Conservation (phyloP, 2,888 invertebrate species). For the Acleris holmiana region DNA sequence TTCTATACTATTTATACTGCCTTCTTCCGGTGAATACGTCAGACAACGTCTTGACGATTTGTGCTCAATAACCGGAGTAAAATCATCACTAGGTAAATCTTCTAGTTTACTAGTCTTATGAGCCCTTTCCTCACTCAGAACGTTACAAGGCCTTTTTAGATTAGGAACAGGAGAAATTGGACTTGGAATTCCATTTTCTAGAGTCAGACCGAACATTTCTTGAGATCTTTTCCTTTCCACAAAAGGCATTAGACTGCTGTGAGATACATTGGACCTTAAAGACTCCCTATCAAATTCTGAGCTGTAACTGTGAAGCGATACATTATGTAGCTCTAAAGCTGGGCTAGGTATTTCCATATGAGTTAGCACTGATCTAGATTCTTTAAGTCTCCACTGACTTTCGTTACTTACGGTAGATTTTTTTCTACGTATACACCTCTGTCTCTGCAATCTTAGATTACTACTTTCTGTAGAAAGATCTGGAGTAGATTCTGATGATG, state of each 20-base stretch:
- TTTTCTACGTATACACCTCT: slow-evolving; percentile 84
- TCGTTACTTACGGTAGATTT: slow-evolving; percentile 76
- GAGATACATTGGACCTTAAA: slow-evolving; percentile 66
- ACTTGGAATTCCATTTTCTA: slow-evolving; percentile 81
- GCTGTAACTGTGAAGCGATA: slow-evolving; percentile 63
- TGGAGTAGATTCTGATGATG: slow-evolving; percentile 71
- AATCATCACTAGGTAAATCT: slow-evolving; percentile 64
- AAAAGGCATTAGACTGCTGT: slow-evolving; percentile 71
- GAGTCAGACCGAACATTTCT: slow-evolving; percentile 73
- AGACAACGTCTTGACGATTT: slow-evolving; percentile 83
- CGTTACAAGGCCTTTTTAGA: slow-evolving; percentile 71
- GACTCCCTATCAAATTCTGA: slow-evolving; percentile 55
- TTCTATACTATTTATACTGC: slow-evolving; percentile 78
- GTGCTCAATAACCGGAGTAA: slow-evolving; percentile 77
- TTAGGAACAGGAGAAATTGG: slow-evolving; percentile 77
- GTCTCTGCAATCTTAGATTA: slow-evolving; percentile 77
- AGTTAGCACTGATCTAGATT: slow-evolving; percentile 65
- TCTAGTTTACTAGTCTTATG: slow-evolving; percentile 81
- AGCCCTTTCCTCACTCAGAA: slow-evolving; percentile 73
- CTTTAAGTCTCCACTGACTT: slow-evolving; percentile 62
- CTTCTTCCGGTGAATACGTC: slow-evolving; percentile 84
- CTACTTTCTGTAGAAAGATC: slow-evolving; percentile 63
- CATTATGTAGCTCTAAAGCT: slow-evolving; percentile 64
- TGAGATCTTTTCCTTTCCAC: slow-evolving; percentile 63
- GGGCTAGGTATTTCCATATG: slow-evolving; percentile 78